Conservation (phyloP, 2,797 vertebrate genomes). For the Diglossa cyanea region DNA sequence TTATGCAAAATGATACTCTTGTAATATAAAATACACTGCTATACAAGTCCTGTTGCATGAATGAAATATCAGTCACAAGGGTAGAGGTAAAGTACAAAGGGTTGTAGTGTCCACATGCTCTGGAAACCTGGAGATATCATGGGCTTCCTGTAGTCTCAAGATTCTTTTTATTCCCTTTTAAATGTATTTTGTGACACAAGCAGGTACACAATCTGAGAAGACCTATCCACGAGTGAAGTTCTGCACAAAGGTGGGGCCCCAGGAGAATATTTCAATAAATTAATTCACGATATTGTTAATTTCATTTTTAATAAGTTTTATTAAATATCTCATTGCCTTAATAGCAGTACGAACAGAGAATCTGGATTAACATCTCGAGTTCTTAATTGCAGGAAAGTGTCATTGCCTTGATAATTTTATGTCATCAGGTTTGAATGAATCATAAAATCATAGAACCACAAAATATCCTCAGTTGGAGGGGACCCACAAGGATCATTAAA, state of each 20-base stretch:
- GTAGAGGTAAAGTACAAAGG: not conserved
- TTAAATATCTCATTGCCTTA: not conserved
- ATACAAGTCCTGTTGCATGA: not conserved
- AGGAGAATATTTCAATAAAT: not conserved
- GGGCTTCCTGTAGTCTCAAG: not conserved
- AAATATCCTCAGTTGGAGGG: not conserved
- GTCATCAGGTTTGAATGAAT: not conserved
- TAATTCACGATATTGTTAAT: not conserved
- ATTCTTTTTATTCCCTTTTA: not conserved
- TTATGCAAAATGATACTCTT: not conserved
- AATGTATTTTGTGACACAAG: not conserved
- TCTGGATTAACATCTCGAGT: not conserved
- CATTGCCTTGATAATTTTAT: not conserved
- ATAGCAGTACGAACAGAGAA: not conserved
- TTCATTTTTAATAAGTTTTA: not conserved
- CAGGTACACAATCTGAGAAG: not conserved
- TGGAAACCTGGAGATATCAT: not conserved
- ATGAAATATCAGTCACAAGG: not conserved
- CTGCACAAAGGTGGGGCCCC: rapidly evolving
- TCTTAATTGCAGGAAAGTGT: not conserved
- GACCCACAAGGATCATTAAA: not conserved
- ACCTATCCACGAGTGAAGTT: not conserved
- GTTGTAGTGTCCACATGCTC: not conserved
- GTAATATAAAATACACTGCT: not conserved
- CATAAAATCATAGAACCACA: not conserved